Percentiles rank a stretch among this genome's conserved stretches.
Evolutionary conservation across 53 echinoderm and acorn worm genomes (phyloP).

Genomic region (Temnopleurus reevesii): DNA sequence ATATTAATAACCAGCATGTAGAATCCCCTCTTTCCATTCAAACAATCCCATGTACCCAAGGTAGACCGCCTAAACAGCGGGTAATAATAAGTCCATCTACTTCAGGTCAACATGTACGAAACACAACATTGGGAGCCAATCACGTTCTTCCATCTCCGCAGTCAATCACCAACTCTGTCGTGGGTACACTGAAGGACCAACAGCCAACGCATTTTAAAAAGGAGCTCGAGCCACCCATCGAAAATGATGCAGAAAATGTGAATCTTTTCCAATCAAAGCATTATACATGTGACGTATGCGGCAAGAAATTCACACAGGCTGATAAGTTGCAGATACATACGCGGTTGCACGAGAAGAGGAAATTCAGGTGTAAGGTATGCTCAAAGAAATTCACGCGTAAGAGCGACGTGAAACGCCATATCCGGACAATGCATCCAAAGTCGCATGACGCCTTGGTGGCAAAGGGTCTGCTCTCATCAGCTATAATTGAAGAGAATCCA

Average conservation of each 20-base stretch:
- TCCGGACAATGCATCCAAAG: too few species aligned
- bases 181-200: neutral
- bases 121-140: neutral
- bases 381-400: too few species aligned
- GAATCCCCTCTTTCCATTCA: neutral
- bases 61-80: neutral
- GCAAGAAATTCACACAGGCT: too few species aligned
- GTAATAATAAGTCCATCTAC: too few species aligned
- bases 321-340: too few species aligned
- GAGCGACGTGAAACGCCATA: too few species aligned
- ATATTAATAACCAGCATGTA: neutral
- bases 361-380: too few species aligned
- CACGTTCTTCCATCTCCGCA: neutral
- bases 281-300: neutral
- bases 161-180: neutral
- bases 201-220: neutral
- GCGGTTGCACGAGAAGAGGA: too few species aligned
- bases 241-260: neutral
- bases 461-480: too few species aligned
- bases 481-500: neutral
- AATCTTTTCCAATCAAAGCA: too few species aligned
- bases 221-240: neutral
- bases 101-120: too few species aligned
- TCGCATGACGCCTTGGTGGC: too few species aligned
- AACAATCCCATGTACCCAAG: neutral